Conservation (phyloP, 2,113 vertebrate species). For the Sceloporus tristichus region DNA sequence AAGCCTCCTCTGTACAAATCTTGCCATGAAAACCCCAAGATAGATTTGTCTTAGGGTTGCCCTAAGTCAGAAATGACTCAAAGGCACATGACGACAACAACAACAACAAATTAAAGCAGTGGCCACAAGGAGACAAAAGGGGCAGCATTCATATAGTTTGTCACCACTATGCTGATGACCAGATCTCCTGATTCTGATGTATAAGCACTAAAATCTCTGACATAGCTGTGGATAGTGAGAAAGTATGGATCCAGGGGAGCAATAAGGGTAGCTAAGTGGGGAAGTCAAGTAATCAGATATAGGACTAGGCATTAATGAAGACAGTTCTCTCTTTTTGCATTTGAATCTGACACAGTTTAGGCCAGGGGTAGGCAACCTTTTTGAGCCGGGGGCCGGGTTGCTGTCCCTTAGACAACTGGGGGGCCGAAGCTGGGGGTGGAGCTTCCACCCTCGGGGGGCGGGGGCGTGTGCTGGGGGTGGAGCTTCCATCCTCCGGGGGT, state of each 20-base stretch:
- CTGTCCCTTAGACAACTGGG: too few species aligned
- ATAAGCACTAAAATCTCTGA: not conserved
- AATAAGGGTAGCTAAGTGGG: not conserved
- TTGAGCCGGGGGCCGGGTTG: too few species aligned
- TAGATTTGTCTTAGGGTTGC: too few species aligned
- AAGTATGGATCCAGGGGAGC: not conserved
- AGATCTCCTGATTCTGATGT: not conserved
- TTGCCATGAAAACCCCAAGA: too few species aligned
- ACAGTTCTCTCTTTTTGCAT: not conserved
- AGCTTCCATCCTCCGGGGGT: too few species aligned
- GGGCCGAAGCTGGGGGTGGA: too few species aligned
- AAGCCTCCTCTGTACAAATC: too few species aligned
- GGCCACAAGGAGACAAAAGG: too few species aligned
- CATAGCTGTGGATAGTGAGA: not conserved
- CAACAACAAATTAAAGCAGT: not conserved
- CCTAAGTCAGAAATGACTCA: too few species aligned
- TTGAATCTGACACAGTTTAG: not conserved
- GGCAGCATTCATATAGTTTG: not conserved
- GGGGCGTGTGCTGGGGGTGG: too few species aligned
- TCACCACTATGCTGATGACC: not conserved
- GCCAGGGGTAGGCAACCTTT: not conserved
- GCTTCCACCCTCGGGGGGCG: too few species aligned
- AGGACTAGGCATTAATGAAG: not conserved
- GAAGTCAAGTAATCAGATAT: not conserved
- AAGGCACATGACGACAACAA: too few species aligned